Base-by-base conservation (phyloP, 2,888 invertebrate species). In the Stenodema calcarata region DNA sequence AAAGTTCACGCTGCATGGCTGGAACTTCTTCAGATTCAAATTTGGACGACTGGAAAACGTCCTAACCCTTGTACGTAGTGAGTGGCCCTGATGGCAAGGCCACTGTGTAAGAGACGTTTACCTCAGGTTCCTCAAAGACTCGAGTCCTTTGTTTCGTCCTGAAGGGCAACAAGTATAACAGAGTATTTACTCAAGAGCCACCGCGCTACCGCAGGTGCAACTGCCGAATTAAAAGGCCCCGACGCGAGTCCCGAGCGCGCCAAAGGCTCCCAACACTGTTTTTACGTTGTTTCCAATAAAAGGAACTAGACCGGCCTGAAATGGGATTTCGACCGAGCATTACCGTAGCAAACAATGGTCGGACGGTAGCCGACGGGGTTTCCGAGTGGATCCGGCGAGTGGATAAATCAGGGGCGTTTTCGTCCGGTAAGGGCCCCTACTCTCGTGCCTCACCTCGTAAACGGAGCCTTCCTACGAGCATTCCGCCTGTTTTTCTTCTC, bases 381-480 rank as follows among this genome's bases (percentile, higher is more conserved):
- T 12, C 16, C 78, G 14, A 23, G 62, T 23, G 62, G 62, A 9
- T 62, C 27, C 23, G 42, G 41, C 41, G 73, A 41, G 78, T 14
- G 78, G 78, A 78, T 78, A 78, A 78, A 78, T 78, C 78, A 78
- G 73, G 30, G 41, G 16, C 73, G 30, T 73, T 30, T 30, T 73
- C 73, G 35, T 18, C 7, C 35, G 16, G 41, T 30, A 73, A 73
- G 35, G 35, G 73, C 41, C 30, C 16, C 30, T 16, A 30, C 27
- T 35, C 73, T 73, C 73, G 73, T 41, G 78, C 78, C 78, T 78
- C 78, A 78, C 78, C 78, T 78, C 78, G 78, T 78, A 78, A 78
- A 78, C 78, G 78, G 78, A 18, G 23, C 23, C 78, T 44, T 27
- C 78, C 42, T 62, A 62, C 62, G 42, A 44, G 41, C 78, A 78